Conservation (phyloP, 2,113 vertebrate species). For the Ifrita kowaldi region DNA sequence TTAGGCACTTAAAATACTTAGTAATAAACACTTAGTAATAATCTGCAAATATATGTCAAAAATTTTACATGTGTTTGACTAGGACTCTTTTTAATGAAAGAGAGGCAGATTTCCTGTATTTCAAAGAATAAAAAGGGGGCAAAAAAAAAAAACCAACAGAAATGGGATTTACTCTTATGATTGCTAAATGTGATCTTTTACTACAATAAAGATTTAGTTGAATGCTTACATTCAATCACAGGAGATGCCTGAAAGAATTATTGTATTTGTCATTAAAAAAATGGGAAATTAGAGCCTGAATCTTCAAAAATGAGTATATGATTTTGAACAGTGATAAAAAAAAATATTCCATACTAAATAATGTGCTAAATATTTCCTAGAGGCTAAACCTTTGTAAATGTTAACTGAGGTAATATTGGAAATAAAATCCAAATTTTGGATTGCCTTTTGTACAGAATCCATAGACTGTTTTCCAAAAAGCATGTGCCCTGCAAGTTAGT, state of each 20-base stretch:
- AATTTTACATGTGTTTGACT: not conserved
- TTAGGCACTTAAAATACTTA: not conserved
- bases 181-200: not conserved
- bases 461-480: not conserved
- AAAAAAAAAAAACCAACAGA: rapidly evolving
- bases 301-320: not conserved
- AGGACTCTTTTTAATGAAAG: not conserved
- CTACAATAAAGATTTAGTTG: not conserved
- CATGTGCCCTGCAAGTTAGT: not conserved
- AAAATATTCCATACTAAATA: not conserved
- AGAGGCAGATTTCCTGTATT: not conserved
- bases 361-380: not conserved
- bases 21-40: not conserved
- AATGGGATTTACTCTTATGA: not conserved
- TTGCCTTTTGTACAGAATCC: not conserved
- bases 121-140: not conserved
- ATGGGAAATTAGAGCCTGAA: not conserved
- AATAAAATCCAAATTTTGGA: not conserved
- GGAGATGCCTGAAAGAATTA: not conserved
- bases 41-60: not conserved
- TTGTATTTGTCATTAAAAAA: not conserved
- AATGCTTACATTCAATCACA: not conserved
- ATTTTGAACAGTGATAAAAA: not conserved
- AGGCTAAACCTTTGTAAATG: not conserved
- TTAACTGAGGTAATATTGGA: not conserved